Evolutionary conservation across 2,113 vertebrate genomes (phyloP).

Genomic region (Connochaetes taurinus): DNA sequence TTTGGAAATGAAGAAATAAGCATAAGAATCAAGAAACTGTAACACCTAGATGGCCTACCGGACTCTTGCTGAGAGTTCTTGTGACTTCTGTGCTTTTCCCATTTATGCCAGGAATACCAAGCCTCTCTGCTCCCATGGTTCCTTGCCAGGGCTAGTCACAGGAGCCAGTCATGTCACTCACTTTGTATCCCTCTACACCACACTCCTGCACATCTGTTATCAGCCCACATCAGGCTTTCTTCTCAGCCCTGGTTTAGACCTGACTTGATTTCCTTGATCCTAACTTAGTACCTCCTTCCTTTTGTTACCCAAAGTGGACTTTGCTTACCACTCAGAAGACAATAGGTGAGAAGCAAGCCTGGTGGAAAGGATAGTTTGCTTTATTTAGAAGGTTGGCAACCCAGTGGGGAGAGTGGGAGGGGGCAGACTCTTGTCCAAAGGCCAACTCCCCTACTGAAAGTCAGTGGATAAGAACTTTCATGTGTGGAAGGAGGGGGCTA

Average conservation of each 20-base stretch:
- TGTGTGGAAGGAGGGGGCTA: not conserved
- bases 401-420: not conserved
- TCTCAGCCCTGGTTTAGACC: not conserved
- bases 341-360: not conserved
- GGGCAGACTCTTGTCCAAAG: not conserved
- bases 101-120: not conserved
- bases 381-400: not conserved
- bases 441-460: not conserved
- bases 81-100: not conserved
- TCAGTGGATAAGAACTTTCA: not conserved
- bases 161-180: not conserved
- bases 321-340: not conserved
- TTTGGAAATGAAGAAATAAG: not conserved
- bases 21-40: not conserved
- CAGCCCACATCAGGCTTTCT: not conserved
- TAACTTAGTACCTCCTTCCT: not conserved
- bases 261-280: not conserved
- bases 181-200: not conserved
- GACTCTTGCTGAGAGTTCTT: not conserved
- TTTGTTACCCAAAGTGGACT: not conserved
- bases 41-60: not conserved
- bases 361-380: not conserved
- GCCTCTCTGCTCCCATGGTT: not conserved
- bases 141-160: not conserved
- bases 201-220: rapidly evolving